phyloP scores from a whole-genome alignment of 2,888 invertebrate species.

The Lapara coniferarum region DNA sequence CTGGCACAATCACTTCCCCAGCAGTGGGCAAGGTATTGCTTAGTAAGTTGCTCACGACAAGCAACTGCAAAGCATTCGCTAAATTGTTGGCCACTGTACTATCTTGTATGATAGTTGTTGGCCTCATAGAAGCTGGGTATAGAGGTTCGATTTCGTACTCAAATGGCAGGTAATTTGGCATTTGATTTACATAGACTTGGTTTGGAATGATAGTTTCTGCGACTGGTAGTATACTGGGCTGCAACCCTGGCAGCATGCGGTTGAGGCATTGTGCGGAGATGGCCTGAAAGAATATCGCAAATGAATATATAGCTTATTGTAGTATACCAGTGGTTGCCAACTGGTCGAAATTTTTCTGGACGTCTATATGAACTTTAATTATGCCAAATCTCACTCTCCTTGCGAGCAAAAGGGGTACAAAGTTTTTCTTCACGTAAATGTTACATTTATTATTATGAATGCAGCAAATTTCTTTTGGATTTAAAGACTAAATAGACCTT shows the following conservation, averaged over 20 bases:
- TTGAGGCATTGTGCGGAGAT: slow-evolving; percentile 55
- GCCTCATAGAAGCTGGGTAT: slow-evolving; percentile 40
- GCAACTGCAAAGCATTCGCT: slow-evolving; percentile 67
- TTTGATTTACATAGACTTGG: slow-evolving; percentile 46
- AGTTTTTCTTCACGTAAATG: no score
- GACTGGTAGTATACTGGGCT: slow-evolving; percentile 44
- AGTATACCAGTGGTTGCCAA: no score
- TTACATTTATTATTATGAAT: no score
- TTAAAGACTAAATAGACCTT: no score
- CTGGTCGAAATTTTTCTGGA: no score
- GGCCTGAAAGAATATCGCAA: slow-evolving; percentile 46
- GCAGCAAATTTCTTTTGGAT: no score
- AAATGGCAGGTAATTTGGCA: slow-evolving; percentile 36
- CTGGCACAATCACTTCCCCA: slow-evolving; percentile 41
- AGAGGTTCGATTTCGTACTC: slow-evolving; percentile 43
- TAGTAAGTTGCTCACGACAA: slow-evolving; percentile 68
- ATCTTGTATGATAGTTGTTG: slow-evolving; percentile 62
- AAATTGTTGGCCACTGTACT: slow-evolving; percentile 68
- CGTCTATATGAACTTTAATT: no score
- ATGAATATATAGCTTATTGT: no score
- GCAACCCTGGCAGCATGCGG: slow-evolving; percentile 47
- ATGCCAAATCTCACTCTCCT: no score
- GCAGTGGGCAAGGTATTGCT: slow-evolving; percentile 59
- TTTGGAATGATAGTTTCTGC: slow-evolving; percentile 46
- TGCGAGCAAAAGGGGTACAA: no score